phyloP scores from a whole-genome alignment of 37 sponge, comb jelly and placozoan species.

The Halisarca cf. caerulea region DNA sequence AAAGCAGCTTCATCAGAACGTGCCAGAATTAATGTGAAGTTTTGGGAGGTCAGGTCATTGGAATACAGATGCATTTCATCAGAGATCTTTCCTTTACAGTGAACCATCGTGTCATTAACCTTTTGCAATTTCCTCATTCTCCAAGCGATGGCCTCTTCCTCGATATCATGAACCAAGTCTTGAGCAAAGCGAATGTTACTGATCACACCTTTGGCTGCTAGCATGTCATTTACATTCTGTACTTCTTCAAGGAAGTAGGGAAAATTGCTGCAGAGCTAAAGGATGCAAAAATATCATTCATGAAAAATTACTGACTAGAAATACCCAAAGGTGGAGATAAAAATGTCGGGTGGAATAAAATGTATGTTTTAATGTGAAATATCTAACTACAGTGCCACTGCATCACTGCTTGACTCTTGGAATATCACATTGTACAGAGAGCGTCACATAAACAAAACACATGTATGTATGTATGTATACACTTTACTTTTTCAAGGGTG shows the following conservation, averaged over 20 bases:
- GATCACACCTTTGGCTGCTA: background rate
- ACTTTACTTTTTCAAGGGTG: background rate
- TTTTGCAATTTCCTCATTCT: background rate
- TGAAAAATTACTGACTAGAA: too few species aligned
- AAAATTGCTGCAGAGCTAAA: background rate
- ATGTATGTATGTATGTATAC: too few species aligned
- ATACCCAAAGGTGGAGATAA: too few species aligned
- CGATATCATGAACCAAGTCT: background rate
- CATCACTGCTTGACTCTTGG: background rate
- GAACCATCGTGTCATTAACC: conserved; percentile 1
- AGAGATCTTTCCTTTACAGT: background rate
- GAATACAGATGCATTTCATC: conserved; percentile 10
- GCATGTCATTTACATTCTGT: background rate
- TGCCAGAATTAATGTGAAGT: background rate
- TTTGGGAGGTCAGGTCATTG: background rate
- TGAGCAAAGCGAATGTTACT: conserved; percentile 5
- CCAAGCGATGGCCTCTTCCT: background rate
- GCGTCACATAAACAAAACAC: too few species aligned
- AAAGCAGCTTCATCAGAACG: too few species aligned
- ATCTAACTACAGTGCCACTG: background rate
- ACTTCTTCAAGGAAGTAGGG: background rate
- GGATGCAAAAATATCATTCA: too few species aligned
- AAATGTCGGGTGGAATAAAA: too few species aligned
- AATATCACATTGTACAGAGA: too few species aligned
- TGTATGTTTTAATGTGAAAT: background rate